Base-by-base conservation (phyloP, 92 coral and sea anemone genomes). In the Phenganax stokvisi region DNA sequence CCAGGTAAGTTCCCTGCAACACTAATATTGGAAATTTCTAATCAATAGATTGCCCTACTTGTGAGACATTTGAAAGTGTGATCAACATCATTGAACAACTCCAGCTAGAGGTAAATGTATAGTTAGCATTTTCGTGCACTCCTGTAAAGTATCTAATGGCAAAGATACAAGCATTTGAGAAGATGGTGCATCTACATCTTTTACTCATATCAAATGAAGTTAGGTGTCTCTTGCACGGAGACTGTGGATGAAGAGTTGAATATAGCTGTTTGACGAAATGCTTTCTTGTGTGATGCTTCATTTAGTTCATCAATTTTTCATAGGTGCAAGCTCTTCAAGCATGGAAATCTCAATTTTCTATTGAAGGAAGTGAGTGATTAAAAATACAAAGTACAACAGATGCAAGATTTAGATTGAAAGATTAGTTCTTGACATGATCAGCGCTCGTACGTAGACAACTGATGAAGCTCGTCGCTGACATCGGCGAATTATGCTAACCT, bases 21-120 rank as follows among this genome's bases (percentile, higher is more conserved):
- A 75, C 9, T 63, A 6, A 47, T 13, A 51, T 12, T 51, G 10
- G 7, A 65, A 7, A 58, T 7, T 7, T 62, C 61, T 27, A 12
- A 71, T 75, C 13, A 67, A 20, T 67, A 91, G 97, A 91, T 82
- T 91, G 97, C 55, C 97, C 97, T 16, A 87, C 91, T 10, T 91
- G 97, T 62, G 89, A 86, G 56, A 92, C 88, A 64, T 91, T 91
- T 80, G 97, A 91, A 74, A 59, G 89, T 1, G 72, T 91, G 75
- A 79, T 87, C 61, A 83, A 83, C 66, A 85, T 89, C 12, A 90
- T 91, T 62, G 88, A 87, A 56, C 64, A 79, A 62, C 85, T 91
- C 54, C 88, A 89, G 84, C 84, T 85, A 70, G 89, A 91, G 97
- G 97, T 91, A 66, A 30, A 60, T 9, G 15, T 61, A 12, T 20